Evolutionary conservation across 2,113 vertebrate genomes (phyloP), one percentile per base, ranked within the genome.

Genomic region (Hippocampus abdominalis): DNA sequence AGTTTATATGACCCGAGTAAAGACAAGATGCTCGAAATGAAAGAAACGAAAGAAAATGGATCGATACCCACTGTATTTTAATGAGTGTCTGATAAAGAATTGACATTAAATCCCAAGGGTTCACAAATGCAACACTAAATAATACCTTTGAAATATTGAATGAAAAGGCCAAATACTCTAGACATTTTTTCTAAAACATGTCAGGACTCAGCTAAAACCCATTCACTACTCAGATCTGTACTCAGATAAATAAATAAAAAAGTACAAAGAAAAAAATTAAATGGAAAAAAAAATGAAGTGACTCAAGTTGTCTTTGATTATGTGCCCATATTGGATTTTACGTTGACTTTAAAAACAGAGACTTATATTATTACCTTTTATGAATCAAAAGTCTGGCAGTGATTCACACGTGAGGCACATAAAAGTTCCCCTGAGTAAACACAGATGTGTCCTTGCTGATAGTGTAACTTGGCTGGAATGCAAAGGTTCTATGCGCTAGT

Each of bases 401-500:
- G 78, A 70, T 36, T 74, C 64, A 71, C 32, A 16, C 25, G 59
- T 16, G 21, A 57, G 18, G n/a, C 25, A 54, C 39, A 69, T 74
- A 46, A 69, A 80, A 44, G 36, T 46, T 68, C n/a, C 2, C 69
- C n/a, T 68, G 62, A 86, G 80, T 86, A 81, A 82, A 87, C 53
- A 71, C 82, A 85, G 78, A 85, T 86, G 81, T 72, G 49, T 65
- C 70, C 44, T 73, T 82, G 68, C 71, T 77, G 68, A 53, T 71
- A 32, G 64, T 78, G 66, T 11, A 69, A 68, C 51, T 27, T 56
- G 27, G 48, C 66, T 67, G 63, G 51, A 72, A 59, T 63, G 36
- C 51, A 68, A 25, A 65, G 13, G 44, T 66, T 65, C 78, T 10
- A 71, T 66, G 11, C 13, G 49, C 53, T 71, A 46, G 39, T 29